Base-by-base conservation (phyloP, 64 coral and sea anemone species). In the Catalaphyllia jardinei region DNA sequence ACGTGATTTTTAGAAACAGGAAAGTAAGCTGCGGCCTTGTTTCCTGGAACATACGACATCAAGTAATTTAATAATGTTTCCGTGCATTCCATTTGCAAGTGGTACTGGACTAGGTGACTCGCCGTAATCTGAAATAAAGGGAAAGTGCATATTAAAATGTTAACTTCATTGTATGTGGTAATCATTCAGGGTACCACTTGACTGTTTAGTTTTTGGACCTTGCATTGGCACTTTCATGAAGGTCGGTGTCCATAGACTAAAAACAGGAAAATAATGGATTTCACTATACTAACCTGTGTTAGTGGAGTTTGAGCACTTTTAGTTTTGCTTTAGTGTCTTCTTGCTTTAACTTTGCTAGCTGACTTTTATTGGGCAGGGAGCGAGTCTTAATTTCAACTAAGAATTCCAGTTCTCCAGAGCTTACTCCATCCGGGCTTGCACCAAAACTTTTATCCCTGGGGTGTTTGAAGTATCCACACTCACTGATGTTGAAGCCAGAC, bases 21-120 rank as follows among this genome's bases (percentile, higher is more conserved):
- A 78, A 89, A 89, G 29, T 94, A 94, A 60, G 87, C 29, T 71
- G 87, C 38, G 20, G 19, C 80, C 71, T 94, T 86, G 73, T 35
- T 94, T 79, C 89, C 87, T 89, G 87, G 87, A 24, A 94, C 92
- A 94, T 89, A 89, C 61, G 92, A 89, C 87, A 94, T 94, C 57
- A 93, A 88, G 71, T 93, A 93, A 76, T 51, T 72, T 62, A 88
- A 72, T 64, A 67, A 64, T 93, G 91, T 93, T 82, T 88, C 31
- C 22, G 91, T 93, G 85, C 85, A 93, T 60, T 93, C 85, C 85
- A 93, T 93, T 72, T 93, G 91, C 30, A 87, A 55, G 54, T 93
- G 84, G 85, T 76, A 80, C 85, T 93, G 91, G 17, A 73, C 25
- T 57, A 93, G 39, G 22, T 93, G 91, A 52, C 64, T 75, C 35